These are phyloP conservation scores for Lacanobia oleracea DNA, from an alignment of 2,888 invertebrate species.

Conservation along the genomic window DNA sequence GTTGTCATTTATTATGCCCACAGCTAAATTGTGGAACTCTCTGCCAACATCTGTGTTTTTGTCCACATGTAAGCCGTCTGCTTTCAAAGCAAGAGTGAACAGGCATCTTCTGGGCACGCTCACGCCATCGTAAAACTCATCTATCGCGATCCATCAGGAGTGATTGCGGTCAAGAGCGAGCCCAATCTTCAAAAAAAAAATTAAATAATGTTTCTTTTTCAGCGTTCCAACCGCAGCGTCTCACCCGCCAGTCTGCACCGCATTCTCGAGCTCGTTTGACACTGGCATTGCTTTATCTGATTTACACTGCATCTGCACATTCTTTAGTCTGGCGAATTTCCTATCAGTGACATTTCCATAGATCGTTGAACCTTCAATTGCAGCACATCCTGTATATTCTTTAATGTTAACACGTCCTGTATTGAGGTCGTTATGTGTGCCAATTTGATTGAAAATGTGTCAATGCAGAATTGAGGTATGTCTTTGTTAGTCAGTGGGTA, in stretches of 20 bases:
- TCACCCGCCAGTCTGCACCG: conserved; percentile 32
- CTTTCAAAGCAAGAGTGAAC: no score
- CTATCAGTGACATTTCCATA: conserved; percentile 71
- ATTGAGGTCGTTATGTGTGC: conserved; percentile 36
- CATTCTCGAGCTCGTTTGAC: conserved; percentile 54
- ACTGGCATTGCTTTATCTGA: conserved; percentile 72
- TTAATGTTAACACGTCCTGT: conserved; percentile 31
- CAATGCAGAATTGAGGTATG: background rate
- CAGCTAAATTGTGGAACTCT: no score
- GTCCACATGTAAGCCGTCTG: no score
- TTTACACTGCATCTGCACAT: conserved; percentile 78
- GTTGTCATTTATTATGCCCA: no score
- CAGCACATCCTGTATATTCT: conserved; percentile 45
- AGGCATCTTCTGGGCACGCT: no score
- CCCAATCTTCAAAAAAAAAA: no score
- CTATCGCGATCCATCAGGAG: no score
- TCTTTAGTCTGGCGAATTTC: conserved; percentile 80
- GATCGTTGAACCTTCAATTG: conserved; percentile 60
- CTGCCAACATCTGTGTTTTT: no score
- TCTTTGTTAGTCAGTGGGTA: background rate
- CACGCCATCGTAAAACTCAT: no score
- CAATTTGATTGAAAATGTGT: conserved; percentile 41
- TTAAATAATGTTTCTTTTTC: background rate
- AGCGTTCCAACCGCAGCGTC: conserved; percentile 39
- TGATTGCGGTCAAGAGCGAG: no score